Evolutionary conservation across 2,797 vertebrate species (phyloP).

Genomic region (Cynopterus sphinx): DNA sequence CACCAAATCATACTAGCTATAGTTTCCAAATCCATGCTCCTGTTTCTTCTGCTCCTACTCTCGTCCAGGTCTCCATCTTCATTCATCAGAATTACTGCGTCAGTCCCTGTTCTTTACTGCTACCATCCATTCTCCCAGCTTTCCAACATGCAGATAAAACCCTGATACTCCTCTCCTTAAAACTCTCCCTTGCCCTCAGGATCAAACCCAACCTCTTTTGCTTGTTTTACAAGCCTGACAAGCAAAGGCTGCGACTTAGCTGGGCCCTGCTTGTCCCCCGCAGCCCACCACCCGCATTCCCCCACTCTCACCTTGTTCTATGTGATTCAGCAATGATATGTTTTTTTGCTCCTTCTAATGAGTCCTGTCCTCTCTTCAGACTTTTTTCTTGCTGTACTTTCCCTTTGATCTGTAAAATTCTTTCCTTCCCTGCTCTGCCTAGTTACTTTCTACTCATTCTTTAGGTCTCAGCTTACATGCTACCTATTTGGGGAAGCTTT

Average conservation of each 20-base stretch:
- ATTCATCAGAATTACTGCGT: not conserved
- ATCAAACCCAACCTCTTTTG: not conserved
- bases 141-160: not conserved
- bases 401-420: not conserved
- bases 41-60: not conserved
- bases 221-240: not conserved
- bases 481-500: not conserved
- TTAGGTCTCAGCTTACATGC: not conserved
- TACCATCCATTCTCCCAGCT: not conserved
- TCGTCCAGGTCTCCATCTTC: not conserved
- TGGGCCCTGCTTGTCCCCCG: not conserved
- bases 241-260: not conserved
- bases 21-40: not conserved
- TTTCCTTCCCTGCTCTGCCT: not conserved
- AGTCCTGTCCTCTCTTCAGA: not conserved
- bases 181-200: not conserved
- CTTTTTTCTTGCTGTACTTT: not conserved
- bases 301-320: not conserved
- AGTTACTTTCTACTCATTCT: not conserved
- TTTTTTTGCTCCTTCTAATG: not conserved
- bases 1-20: not conserved
- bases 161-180: not conserved
- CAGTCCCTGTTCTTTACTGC: not conserved
- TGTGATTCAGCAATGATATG: not conserved
- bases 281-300: rapidly evolving